Evolutionary conservation across 35 echinoderm and acorn worm species (phyloP).

Genomic region (Ptychodera flava): DNA sequence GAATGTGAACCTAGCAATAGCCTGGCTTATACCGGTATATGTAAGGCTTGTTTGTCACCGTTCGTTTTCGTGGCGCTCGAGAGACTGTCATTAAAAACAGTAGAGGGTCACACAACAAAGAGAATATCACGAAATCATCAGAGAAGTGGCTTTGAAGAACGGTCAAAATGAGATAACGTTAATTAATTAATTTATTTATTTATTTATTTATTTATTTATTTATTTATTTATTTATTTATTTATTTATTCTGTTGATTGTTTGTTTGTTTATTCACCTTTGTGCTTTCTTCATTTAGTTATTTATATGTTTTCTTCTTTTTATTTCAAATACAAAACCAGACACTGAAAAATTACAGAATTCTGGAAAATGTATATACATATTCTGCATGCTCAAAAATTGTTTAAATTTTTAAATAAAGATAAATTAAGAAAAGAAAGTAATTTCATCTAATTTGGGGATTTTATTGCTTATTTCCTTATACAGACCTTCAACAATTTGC

Average conservation of each 20-base stretch:
- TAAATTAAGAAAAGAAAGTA: no score
- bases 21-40: background rate
- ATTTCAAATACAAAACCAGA: no score
- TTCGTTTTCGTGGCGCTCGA: background rate
- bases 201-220: background rate
- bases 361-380: no score
- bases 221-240: constrained; percentile 3
- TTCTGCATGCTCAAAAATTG: no score
- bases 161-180: background rate
- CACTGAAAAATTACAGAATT: no score
- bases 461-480: no score
- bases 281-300: background rate
- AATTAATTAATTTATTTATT: background rate
- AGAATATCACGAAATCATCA: background rate
- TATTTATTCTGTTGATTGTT: background rate
- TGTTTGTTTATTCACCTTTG: background rate
- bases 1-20: no score
- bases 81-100: background rate
- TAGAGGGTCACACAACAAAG: background rate
- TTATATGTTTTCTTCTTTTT: background rate
- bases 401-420: no score
- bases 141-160: background rate
- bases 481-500: no score
- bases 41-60: background rate
- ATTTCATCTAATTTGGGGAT: no score